Percentiles rank a stretch among this genome's conserved stretches.
These are phyloP conservation scores for Chrysolina haemoptera DNA, from an alignment of 2,888 invertebrate genomes.

Conservation along the genomic window DNA sequence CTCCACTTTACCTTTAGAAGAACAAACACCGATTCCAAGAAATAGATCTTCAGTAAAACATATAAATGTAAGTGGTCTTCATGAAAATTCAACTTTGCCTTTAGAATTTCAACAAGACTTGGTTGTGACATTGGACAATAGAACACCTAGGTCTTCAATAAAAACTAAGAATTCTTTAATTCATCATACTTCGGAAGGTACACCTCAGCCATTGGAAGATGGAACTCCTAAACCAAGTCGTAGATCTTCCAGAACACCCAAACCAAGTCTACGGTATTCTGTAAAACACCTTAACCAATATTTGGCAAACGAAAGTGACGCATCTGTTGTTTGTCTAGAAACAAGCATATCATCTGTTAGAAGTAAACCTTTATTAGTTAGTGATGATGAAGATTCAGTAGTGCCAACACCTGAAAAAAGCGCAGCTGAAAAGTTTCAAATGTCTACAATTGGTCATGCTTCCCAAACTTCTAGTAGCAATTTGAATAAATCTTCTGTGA, in stretches of 20 bases:
- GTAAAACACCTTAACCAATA: background rate
- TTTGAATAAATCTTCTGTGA: background rate
- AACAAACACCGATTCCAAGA: background rate
- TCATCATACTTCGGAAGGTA: background rate
- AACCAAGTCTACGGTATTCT: conserved; percentile 23
- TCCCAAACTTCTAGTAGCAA: background rate
- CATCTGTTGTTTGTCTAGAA: background rate
- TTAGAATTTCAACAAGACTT: background rate
- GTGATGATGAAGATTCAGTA: conserved; percentile 3
- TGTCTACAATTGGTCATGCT: background rate
- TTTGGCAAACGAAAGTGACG: background rate
- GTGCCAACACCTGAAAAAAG: background rate
- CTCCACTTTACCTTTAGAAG: background rate
- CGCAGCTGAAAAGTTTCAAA: background rate
- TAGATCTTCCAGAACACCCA: conserved; percentile 23
- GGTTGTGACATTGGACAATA: background rate
- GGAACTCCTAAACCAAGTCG: background rate
- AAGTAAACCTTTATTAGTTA: background rate
- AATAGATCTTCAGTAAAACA: background rate
- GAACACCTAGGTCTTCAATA: conserved; percentile 4
- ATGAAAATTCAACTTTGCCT: conserved; percentile 1
- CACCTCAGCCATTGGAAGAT: background rate
- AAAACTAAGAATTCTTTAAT: background rate
- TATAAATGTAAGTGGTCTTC: background rate
- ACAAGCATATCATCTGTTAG: background rate